Percentiles rank a stretch among this genome's conserved stretches.
These are phyloP conservation scores for Larimichthys polyactis DNA, from an alignment of 2,113 vertebrate genomes.

Conservation along the genomic window DNA sequence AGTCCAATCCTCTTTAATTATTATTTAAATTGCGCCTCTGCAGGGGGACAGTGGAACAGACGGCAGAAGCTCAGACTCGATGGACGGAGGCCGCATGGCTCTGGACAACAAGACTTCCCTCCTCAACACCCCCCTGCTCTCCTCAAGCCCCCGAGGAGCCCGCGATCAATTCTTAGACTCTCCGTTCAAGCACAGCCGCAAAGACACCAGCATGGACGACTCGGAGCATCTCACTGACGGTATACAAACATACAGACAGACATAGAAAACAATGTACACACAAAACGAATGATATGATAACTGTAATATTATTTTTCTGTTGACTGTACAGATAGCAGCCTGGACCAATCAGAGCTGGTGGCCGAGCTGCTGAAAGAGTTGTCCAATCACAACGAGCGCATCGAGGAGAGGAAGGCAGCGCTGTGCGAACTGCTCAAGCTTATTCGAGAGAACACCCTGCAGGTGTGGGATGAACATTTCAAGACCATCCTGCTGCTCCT, in stretches of 20 bases:
- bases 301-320: too few species aligned
- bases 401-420: conserved; percentile 94
- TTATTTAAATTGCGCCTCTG: conserved; percentile 11
- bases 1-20: background rate
- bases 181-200: conserved; percentile 90
- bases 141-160: conserved; percentile 89
- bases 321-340: conserved; percentile 85
- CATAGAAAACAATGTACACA: too few species aligned
- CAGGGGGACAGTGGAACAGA: conserved; percentile 85
- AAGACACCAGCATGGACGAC: conserved; percentile 91
- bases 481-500: conserved; percentile 95
- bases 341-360: conserved; percentile 94
- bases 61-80: conserved; percentile 80
- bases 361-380: conserved; percentile 94
- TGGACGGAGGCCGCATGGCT: conserved; percentile 88
- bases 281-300: background rate
- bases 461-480: conserved; percentile 98
- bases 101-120: conserved; percentile 95
- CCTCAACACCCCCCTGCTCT: conserved; percentile 91
- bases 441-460: conserved; percentile 92
- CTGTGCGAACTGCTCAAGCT: conserved; percentile 93
- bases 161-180: conserved; percentile 92
- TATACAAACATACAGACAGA: conserved; percentile 22
- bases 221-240: conserved; percentile 72
- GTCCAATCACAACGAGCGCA: conserved; percentile 95